Evolutionary conservation across 2,797 vertebrate genomes (phyloP), one percentile per base, ranked within the genome.

Genomic region (Sebastes vulpes): DNA sequence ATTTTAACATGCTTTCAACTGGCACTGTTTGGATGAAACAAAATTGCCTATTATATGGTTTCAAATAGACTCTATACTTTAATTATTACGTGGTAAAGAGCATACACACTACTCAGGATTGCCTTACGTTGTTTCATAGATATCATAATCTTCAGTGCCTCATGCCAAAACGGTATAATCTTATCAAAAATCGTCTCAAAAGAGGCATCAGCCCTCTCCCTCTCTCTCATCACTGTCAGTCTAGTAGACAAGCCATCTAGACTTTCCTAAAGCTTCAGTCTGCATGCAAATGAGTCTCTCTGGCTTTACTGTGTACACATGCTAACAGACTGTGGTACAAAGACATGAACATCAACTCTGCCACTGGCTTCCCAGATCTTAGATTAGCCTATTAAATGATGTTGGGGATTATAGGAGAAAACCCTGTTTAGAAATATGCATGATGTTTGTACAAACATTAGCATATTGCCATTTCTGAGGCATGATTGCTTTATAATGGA

Each of bases 251-350:
- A 71, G 65, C 61, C 58, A 64, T 78, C 48, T 9, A 56, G 74
- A 75, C 42, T 75, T 75, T 79, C 53, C 67, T 38, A 10, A 72
- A 77, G 78, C 75, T 53, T 71, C 35, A 18, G 77, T 72, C 69
- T 80, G 71, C 77, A 87, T 85, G 68, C 20, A 82, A 80, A 89
- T 86, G 26, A 74, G 65, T 65, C 46, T 56, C 35, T 74, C 50
- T 69, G 69, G 65, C 38, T 81, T 78, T 53, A 65, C 61, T 52
- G 59, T 71, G 64, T 29, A 79, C 54, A 80, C 77, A 79, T 12
- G 54, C 52, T 38, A 61, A 82, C 56, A 70, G 32, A 46, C 61
- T 71, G 26, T 42, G 31, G 23, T 48, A 72, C 16, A 79, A 75
- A 77, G 10, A 74, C 42, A 67, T 46, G 10, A 65, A 25, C 67